phyloP scores from a whole-genome alignment of 2,888 invertebrate genomes.

The Chironomus tentans region DNA sequence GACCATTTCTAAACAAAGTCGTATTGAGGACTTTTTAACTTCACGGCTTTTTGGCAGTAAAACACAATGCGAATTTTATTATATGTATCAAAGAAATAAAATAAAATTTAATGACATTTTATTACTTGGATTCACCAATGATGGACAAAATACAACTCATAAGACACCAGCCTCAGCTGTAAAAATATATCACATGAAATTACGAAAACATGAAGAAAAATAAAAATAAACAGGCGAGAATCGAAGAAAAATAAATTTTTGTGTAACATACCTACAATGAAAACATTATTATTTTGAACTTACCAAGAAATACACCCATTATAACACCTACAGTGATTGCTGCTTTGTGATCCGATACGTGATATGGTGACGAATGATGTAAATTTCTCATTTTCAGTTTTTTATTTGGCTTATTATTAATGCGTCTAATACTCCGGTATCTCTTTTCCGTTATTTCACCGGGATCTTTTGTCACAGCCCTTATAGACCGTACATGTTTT shows the following conservation, averaged over 20 bases:
- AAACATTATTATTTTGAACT: not conserved
- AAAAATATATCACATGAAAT: not conserved
- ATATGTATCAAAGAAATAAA: no score
- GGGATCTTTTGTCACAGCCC: slow-evolving; percentile 70
- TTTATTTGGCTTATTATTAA: slow-evolving; percentile 45
- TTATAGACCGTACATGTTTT: slow-evolving; percentile 92
- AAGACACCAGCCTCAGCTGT: no score
- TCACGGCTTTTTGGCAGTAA: no score
- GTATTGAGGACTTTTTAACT: no score
- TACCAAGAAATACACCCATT: slow-evolving; percentile 86
- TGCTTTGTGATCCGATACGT: slow-evolving; percentile 95
- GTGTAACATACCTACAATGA: not conserved
- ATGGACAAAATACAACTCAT: no score
- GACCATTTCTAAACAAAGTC: no score
- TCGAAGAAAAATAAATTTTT: not conserved
- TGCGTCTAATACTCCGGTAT: slow-evolving; percentile 42
- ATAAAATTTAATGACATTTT: no score
- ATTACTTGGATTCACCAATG: no score
- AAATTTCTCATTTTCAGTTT: slow-evolving; percentile 48
- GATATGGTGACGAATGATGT: slow-evolving; percentile 69
- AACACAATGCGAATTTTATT: no score
- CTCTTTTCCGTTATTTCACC: slow-evolving; percentile 46
- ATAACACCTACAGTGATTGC: slow-evolving; percentile 97
- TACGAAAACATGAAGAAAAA: not conserved
- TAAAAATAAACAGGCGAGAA: not conserved